Evolutionary conservation across 2,113 vertebrate genomes (phyloP).

Genomic region (Felis chaus): DNA sequence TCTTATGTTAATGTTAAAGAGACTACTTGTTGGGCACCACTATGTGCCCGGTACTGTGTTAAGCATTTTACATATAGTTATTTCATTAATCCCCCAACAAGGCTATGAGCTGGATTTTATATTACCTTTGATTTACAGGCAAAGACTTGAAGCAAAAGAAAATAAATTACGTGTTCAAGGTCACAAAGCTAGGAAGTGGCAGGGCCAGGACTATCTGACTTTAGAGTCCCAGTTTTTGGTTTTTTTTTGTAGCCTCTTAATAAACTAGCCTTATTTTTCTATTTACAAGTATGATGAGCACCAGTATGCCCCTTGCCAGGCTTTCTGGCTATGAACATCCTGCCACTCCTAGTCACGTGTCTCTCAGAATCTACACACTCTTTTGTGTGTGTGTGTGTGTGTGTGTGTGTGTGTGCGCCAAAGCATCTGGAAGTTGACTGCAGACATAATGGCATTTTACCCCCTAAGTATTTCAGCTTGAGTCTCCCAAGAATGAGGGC

Average conservation of each 20-base stretch:
- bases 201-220: neutral
- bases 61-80: neutral
- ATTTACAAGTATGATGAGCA: neutral
- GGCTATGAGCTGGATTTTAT: neutral
- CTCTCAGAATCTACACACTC: neutral
- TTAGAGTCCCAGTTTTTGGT: neutral
- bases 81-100: neutral
- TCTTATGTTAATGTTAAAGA: neutral
- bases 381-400: too few species aligned
- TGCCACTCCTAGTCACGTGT: too few species aligned
- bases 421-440: neutral
- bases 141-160: neutral
- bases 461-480: neutral
- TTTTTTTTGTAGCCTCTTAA: neutral
- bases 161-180: neutral
- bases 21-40: neutral
- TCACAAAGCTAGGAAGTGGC: neutral
- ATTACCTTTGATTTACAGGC: neutral
- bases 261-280: neutral
- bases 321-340: neutral
- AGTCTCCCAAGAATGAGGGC: neutral
- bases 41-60: neutral
- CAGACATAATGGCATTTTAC: neutral
- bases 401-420: too few species aligned
- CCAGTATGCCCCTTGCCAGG: too few species aligned